Evolutionary conservation across 2,113 vertebrate genomes (phyloP), one percentile per base, ranked within the genome.

Genomic region (Haemorhous mexicanus): DNA sequence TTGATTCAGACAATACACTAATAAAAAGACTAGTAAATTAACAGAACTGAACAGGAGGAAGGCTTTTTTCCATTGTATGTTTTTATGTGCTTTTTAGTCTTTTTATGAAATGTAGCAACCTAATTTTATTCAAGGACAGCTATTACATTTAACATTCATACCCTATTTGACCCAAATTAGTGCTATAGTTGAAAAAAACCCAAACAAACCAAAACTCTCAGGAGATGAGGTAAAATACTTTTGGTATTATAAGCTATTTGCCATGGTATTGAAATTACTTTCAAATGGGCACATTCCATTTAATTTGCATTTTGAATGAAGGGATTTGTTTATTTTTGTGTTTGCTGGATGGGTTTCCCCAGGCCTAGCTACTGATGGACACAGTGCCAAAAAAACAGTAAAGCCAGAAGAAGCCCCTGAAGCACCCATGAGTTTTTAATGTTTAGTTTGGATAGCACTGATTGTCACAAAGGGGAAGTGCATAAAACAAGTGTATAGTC

Each of bases 261-360:
- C 23, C 33, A 35, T 47, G 26, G 22, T 47, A 44, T 49, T 87
- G 37, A 84, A 82, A 95, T 49, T 1, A 61, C 49, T 72, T 81
- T 75, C 32, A 87, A 94, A 89, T 79, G 28, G 12, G 3, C 33
- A 30, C 16, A 64, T 78, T 68, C 16, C 59, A 81, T 44, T 68
- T 84, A n/a, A 94, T 92, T 82, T 91, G 69, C 24, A 79, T 73
- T 87, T 89, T 69, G 72, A 50, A 82, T 93, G 32, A 87, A 69
- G 46, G 21, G 2, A 39, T 87, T 70, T 93, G 66, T 87, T 89
- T 73, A 69, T 94, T 79, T 63, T 87, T 82, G 10, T 58, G 11
- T 91, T 83, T 82, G 6, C 66, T 93, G 87, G 66, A 83, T 82
- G 35, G 33, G 12, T 93, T 91, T 94, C 74, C 61, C 62, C 58